Conservation (phyloP, 2,888 invertebrate genomes). For the Candidula unifasciata region DNA sequence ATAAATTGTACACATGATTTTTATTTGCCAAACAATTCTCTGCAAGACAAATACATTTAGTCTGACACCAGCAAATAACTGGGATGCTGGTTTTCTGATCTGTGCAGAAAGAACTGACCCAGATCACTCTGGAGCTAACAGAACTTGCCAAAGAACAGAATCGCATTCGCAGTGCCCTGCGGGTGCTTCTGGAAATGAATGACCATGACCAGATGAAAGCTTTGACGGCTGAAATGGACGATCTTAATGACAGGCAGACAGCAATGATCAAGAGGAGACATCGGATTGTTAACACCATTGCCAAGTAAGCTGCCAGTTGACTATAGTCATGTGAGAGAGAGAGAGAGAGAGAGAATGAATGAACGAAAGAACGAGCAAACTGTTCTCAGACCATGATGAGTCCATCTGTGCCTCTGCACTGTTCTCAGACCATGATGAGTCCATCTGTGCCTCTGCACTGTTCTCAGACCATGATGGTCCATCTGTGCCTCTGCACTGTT, state of each 20-base stretch:
- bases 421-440: too few species aligned
- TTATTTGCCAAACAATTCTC: too few species aligned
- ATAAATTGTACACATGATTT: too few species aligned
- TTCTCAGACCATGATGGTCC: too few species aligned
- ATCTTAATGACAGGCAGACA: conserved; percentile 42
- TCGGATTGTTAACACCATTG: conserved; percentile 29
- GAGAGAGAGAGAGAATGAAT: too few species aligned
- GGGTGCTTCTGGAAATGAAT: conserved; percentile 45
- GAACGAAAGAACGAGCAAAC: too few species aligned
- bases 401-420: too few species aligned
- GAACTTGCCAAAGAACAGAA: conserved; percentile 47
- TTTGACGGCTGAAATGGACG: conserved; percentile 49
- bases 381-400: too few species aligned
- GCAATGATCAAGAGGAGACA: conserved; percentile 42
- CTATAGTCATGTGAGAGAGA: not conserved
- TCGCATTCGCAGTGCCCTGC: conserved; percentile 36
- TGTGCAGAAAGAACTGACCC: conserved; percentile 38
- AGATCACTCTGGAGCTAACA: conserved; percentile 40
- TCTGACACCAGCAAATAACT: too few species aligned
- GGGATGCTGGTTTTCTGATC: not conserved
- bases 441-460: too few species aligned
- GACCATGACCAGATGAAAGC: conserved; percentile 45
- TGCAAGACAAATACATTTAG: too few species aligned
- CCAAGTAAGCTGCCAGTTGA: conserved; percentile 15
- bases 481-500: too few species aligned